phyloP scores from a whole-genome alignment of 2,113 vertebrate species.

The Strix uralensis region DNA sequence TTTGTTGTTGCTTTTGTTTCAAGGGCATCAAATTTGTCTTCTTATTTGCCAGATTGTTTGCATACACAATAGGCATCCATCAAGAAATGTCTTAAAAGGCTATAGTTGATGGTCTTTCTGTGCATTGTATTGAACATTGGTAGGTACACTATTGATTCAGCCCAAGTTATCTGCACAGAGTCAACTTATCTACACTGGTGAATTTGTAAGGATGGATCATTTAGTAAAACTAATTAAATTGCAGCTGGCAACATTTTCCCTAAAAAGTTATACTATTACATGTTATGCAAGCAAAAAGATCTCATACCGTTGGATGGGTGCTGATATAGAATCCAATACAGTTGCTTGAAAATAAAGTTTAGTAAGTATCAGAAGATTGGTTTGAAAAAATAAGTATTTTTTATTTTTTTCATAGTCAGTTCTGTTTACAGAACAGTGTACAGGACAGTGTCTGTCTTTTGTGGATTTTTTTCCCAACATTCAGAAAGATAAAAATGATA shows the following conservation, averaged over 20 bases:
- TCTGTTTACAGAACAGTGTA: not conserved
- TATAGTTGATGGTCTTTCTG: not conserved
- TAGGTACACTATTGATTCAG: not conserved
- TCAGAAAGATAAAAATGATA: not conserved
- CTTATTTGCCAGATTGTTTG: not conserved
- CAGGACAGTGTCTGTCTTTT: not conserved
- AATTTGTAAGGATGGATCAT: not conserved
- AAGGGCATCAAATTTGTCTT: slow-evolving; percentile 2
- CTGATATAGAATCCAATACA: not conserved
- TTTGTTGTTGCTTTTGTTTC: not conserved
- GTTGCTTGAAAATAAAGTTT: not conserved
- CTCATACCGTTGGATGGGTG: not conserved
- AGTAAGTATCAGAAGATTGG: not conserved
- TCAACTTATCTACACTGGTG: not conserved
- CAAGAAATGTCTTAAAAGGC: not conserved
- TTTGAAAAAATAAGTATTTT: not conserved
- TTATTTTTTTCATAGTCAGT: not conserved
- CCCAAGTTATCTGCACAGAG: not conserved
- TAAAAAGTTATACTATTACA: not conserved
- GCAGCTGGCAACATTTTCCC: not conserved
- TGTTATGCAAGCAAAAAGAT: not conserved
- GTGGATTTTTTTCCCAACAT: not conserved
- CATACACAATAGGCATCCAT: slow-evolving; percentile 2
- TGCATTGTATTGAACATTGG: not conserved
- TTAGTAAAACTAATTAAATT: not conserved